A percentile compares a stretch with the other conserved stretches of the same genome.
phyloP scores from a whole-genome alignment of 2,113 vertebrate genomes.

The Rynchops niger region DNA sequence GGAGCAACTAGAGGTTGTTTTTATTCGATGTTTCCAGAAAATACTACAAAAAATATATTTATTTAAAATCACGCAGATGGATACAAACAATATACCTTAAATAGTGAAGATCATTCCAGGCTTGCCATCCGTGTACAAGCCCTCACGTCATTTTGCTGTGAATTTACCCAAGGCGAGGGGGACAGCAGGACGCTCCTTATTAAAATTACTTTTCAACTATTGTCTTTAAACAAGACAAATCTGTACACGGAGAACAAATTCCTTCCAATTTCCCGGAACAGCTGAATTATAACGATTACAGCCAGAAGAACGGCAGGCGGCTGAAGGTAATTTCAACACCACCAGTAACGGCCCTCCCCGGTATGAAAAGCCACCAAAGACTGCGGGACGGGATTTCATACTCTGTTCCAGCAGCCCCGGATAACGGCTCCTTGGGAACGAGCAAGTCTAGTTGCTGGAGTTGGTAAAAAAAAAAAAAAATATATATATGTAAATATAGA shows the following conservation, averaged over 20 bases:
- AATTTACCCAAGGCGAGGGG: background rate
- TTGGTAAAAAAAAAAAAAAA: no score
- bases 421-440: background rate
- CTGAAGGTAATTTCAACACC: background rate
- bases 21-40: background rate
- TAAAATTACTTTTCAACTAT: background rate
- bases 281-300: background rate
- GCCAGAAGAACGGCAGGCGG: no score
- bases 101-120: background rate
- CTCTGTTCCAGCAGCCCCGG: background rate
- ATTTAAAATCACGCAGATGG: background rate
- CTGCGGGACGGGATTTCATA: background rate
- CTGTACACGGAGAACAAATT: background rate
- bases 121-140: accelerated
- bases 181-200: background rate
- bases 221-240: background rate
- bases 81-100: background rate
- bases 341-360: background rate
- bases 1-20: background rate
- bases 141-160: background rate
- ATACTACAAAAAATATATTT: background rate
- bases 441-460: no score
- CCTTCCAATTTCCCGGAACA: background rate
- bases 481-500: background rate
- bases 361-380: background rate